Evolutionary conservation across 1,140 invertebrate species (phyloP).

Genomic region (Idris sp.): DNA sequence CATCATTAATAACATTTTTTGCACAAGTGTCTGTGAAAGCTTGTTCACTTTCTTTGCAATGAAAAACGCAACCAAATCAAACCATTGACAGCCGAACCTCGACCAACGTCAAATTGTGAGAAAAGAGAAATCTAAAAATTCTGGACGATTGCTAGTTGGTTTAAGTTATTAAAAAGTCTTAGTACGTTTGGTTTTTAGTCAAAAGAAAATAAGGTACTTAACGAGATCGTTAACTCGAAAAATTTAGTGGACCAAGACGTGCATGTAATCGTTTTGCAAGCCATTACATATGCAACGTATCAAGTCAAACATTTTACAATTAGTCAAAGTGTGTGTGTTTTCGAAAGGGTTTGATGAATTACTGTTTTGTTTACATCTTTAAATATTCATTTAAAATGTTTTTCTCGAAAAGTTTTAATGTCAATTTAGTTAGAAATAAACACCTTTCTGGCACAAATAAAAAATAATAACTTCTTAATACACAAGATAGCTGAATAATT

Average conservation of each 20-base stretch:
- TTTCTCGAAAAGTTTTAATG: too few species aligned
- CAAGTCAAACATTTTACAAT: constrained; percentile 31
- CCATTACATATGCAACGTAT: constrained; percentile 17
- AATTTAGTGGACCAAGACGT: constrained; percentile 34
- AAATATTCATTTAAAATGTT: too few species aligned
- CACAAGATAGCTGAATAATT: too few species aligned
- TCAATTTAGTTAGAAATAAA: too few species aligned
- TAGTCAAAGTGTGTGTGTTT: too few species aligned
- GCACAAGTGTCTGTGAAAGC: constrained; percentile 41
- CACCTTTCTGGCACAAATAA: too few species aligned
- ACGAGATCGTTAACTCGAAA: constrained; percentile 23
- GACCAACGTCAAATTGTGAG: constrained; percentile 33
- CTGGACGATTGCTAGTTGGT: constrained; percentile 19
- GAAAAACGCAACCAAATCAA: constrained; percentile 49
- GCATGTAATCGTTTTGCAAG: constrained; percentile 32
- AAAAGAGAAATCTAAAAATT: constrained; percentile 19
- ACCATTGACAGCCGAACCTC: constrained; percentile 30
- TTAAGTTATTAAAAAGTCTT: constrained; percentile 8
- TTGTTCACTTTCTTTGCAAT: constrained; percentile 31
- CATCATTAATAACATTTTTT: constrained; percentile 61
- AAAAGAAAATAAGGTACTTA: constrained; percentile 10
- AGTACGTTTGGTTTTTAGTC: background rate
- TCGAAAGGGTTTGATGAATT: too few species aligned
- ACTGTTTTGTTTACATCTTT: too few species aligned
- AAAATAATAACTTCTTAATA: too few species aligned